Base-by-base conservation (phyloP, 2,797 vertebrate species). In the Chelon auratus region DNA sequence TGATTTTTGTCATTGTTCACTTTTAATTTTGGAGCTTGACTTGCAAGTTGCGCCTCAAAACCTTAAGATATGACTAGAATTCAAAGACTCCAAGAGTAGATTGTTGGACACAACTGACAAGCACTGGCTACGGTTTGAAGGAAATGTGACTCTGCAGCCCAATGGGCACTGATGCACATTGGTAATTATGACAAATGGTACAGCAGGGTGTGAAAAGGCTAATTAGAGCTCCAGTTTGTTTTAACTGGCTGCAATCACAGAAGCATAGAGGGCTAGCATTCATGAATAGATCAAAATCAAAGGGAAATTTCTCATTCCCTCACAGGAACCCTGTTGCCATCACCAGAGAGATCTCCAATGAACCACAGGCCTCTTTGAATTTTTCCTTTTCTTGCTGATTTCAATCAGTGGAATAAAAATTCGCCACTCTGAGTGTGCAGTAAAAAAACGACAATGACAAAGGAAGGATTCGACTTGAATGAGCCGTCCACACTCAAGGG, bases 331-430 rank as follows among this genome's bases (percentile, higher is more conserved):
- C 55, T 65, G 70, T 76, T 55, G 55, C 60, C 37, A 67, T 85
- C 86, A 57, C 80, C 68, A 72, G 45, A 77, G 83, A 80, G 69
- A 91, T 70, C 11, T 14, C 52, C 50, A 83, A 84, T 59, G 63
- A 54, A 55, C 61, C 20, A 18, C 24, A 50, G 26, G 60, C 53
- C 26, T 77, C 73, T 80, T 54, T 53, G 9, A 18, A 24, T 52
- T 72, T 53, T 62, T 66, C 8, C 55, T 70, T 73, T 77, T 68
- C 59, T 53, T 57, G 43, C 63, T 77, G 42, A 72, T 80, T 83
- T 82, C 39, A 81, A 62, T 83, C 51, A 68, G 56, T 17, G 53
- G 1, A 66, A 40, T 37, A 13, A 37, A 72, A 68, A 61, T 61
- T 53, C 11, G 40, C 50, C 2, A 0, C 30, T 14, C 33, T 59